Evolutionary conservation across 2,797 vertebrate genomes (phyloP).

Genomic region (Spatula clypeata): DNA sequence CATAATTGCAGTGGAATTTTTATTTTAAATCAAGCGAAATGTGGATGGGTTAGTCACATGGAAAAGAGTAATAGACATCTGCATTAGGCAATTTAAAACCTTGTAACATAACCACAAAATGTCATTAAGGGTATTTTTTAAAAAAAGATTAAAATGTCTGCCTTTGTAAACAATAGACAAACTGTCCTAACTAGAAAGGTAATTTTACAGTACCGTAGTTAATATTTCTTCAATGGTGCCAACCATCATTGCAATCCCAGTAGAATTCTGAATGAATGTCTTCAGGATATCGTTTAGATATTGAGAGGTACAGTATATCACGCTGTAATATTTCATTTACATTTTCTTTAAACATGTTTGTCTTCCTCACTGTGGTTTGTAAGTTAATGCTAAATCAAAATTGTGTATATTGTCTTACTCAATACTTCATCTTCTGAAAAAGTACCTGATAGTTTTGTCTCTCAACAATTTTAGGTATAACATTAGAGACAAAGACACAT

Average conservation of each 20-base stretch:
- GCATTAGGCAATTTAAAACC: neutral
- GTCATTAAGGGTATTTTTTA: neutral
- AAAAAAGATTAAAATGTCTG: neutral
- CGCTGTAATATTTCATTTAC: neutral
- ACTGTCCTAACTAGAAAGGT: neutral
- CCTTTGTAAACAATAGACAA: neutral
- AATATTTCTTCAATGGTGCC: neutral
- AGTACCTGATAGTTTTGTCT: neutral
- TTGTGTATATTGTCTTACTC: neutral
- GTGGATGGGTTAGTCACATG: neutral
- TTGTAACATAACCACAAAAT: neutral
- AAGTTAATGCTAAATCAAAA: neutral
- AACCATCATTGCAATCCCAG: neutral
- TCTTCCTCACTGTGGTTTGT: neutral
- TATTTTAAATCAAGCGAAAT: conserved; percentile 22
- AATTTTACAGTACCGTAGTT: neutral
- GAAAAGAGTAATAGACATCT: conserved; percentile 6
- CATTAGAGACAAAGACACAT: conserved; percentile 92
- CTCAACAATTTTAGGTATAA: conserved; percentile 88
- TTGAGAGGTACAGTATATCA: neutral
- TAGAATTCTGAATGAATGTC: neutral
- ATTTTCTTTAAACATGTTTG: neutral
- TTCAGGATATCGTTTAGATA: neutral
- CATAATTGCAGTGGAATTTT: neutral
- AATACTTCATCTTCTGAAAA: neutral